phyloP scores from a whole-genome alignment of 2,888 invertebrate genomes.

The Himalopsyche japonica region DNA sequence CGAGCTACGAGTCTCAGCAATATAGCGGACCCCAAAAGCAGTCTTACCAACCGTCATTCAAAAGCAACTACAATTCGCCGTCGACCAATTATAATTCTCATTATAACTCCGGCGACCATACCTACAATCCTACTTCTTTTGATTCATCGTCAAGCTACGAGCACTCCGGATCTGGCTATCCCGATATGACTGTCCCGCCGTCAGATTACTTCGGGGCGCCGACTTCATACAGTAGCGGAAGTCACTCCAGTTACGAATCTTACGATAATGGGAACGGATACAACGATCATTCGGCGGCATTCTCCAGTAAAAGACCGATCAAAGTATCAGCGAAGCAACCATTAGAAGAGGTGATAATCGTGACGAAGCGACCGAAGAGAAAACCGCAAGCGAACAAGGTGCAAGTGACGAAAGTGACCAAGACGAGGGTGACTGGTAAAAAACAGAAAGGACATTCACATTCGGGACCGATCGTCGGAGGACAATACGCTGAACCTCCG shows the following conservation, averaged over 20 bases:
- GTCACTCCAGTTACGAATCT: constrained; percentile 14
- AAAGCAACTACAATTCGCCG: neutral
- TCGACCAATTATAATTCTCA: neutral
- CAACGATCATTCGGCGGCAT: constrained; percentile 16
- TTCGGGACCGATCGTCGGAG: constrained; percentile 31
- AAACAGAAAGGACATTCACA: constrained; percentile 2
- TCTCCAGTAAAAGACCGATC: constrained; percentile 32
- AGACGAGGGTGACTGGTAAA: constrained; percentile 5
- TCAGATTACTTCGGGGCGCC: constrained; percentile 39
- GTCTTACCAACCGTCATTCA: neutral
- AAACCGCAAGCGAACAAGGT: constrained; percentile 13
- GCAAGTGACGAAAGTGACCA: constrained; percentile 9
- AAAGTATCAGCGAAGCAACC: constrained; percentile 12
- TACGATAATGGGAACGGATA: constrained; percentile 3
- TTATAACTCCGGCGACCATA: neutral
- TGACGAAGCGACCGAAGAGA: constrained; percentile 31
- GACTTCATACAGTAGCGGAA: neutral
- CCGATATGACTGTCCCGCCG: constrained; percentile 27
- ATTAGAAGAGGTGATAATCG: neutral
- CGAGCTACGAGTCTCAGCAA: constrained; percentile 1
- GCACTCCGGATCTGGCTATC: constrained; percentile 23
- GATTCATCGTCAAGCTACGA: constrained; percentile 40
- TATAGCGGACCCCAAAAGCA: neutral
- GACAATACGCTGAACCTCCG: constrained; percentile 44
- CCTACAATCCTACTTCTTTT: constrained; percentile 4